Percentiles rank a stretch among this genome's conserved stretches.
phyloP scores from a whole-genome alignment of 1,140 invertebrate species.

The Melanaphis sacchari region DNA sequence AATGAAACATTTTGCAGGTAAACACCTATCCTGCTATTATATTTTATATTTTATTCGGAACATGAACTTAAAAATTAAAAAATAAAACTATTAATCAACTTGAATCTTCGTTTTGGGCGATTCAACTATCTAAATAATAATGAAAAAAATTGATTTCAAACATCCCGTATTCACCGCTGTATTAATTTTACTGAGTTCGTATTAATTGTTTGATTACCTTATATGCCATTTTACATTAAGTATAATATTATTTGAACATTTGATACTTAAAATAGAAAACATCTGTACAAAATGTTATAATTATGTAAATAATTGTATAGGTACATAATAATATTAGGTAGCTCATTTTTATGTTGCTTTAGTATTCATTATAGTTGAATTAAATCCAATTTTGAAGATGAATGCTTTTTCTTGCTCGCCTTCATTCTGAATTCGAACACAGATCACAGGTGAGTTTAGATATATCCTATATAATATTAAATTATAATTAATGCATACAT shows the following conservation, averaged over 20 bases:
- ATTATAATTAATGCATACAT: neutral
- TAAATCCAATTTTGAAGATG: neutral
- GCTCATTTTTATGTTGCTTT: neutral
- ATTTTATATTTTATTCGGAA: neutral
- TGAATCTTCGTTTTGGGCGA: neutral
- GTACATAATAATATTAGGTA: neutral
- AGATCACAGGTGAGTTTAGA: neutral
- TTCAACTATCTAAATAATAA: no score
- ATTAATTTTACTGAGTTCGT: no score
- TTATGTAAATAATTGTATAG: no score
- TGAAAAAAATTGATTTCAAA: no score
- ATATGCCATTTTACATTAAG: no score
- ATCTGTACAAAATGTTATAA: neutral
- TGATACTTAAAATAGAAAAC: neutral
- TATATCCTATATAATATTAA: neutral
- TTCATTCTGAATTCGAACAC: neutral
- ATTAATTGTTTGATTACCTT: no score
- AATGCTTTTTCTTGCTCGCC: neutral
- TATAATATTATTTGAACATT: neutral
- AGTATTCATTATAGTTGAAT: neutral
- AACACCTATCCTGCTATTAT: no score
- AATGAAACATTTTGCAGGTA: neutral
- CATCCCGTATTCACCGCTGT: no score
- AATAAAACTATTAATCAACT: neutral
- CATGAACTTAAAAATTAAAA: neutral